Evolutionary conservation across 2,888 invertebrate species (phyloP), one percentile per base, ranked within the genome.

Genomic region (Gonocerus acuteangulatus): DNA sequence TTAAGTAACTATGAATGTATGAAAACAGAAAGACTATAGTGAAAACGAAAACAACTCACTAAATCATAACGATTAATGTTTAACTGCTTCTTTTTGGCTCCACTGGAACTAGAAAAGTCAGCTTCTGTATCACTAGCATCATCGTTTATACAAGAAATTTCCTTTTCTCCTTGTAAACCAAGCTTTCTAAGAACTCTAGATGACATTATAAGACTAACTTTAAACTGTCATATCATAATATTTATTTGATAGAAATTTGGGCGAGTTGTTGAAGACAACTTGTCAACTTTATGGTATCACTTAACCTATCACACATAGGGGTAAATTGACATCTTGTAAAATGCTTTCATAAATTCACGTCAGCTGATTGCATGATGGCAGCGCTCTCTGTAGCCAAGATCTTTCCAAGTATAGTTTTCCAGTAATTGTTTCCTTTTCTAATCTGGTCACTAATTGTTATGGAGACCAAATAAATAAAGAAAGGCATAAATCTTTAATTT

Each of bases 51-150:
- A n/a, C n/a, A n/a, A 74, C 77, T 74, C 77, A 87, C 86, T 81
- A 87, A 76, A 75, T 84, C 83, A 69, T 85, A 87, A 68, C 83
- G 78, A 74, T 84, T 84, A 61, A 82, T 76, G 70, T 84, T 82
- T 58, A 81, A 75, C 65, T 78, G 78, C 69, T 82, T 82, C 67
- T 79, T 77, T 68, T 80, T 76, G 39, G 76, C 76, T 62, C 78
- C 77, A 64, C 76, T 77, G 63, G 73, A 74, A 57, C 74, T 72
- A 39, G 78, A 77, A 59, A 77, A 73, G 69, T 83, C 82, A 22
- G 73, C 74, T 63, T 80, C 80, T 47, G 70, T 70, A 27, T 76
- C 76, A 69, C 69, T 70, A 6, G 62, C 68, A 61, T 69, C 69
- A 19, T 63, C 66, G 13, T 62, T 65, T 27, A 68, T 52, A 57